Evolutionary conservation across 2,113 vertebrate genomes (phyloP), one percentile per base, ranked within the genome.

Genomic region (Brienomyrus brachyistius): DNA sequence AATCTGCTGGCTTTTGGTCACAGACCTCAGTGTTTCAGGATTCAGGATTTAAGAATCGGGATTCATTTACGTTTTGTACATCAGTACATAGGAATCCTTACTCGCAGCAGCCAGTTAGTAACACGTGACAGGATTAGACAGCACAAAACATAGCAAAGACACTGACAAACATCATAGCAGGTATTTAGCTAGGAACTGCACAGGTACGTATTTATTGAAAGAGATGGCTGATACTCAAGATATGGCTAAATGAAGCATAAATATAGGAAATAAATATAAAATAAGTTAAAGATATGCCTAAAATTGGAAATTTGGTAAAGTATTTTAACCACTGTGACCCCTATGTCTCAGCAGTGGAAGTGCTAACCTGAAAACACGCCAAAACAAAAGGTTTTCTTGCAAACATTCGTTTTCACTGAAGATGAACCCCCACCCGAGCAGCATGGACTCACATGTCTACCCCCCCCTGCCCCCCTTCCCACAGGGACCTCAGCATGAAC

Each of bases 401-500:
- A 35, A 74, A 74, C 10, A 35, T 62, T 10, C n/a, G 7, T 31
- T 35, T 0, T 74, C 27, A 74, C 5, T 74, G 3, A 13, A 47
- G 31, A 31, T 31, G 31, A 31, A 31, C 31, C 31, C 31, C 31
- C 31, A 31, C 31, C 31, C 40, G 27, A 48, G 48, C 4, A 27
- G 15, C 47, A 86, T 52, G 21, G 11, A 86, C 47, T 50, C 19
- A 45, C 1, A 35, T 59, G 10, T 35, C 10, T 31, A 74, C 45
- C 8, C 89, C 84, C 56, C 10, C 92, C 43, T 90, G 84, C 93
- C 87, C 92, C 90, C 91, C 66, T 90, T 85, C 54, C 54, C 1
- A 0, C 89, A 99, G 98, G 87, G 98, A 99, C 90, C 96, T 99
- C 93, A 99, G 98, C 92, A 98, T 99, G 98, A 99, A 99, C 95